phyloP scores from a whole-genome alignment of 1,140 invertebrate species.

The Ceratosolen solmsi region DNA sequence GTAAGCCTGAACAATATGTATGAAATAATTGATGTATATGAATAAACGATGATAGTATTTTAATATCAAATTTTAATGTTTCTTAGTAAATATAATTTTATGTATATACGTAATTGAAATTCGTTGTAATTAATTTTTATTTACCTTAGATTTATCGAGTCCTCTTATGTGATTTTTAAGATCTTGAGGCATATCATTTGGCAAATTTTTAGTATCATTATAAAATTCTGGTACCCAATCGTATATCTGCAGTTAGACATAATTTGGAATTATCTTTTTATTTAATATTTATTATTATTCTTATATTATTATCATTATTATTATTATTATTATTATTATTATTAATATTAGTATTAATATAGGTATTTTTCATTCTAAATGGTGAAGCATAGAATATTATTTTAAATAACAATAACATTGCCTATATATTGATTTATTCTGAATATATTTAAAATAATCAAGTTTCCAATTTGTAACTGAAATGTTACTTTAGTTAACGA shows the following conservation, averaged over 20 bases:
- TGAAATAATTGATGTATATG: too few species aligned
- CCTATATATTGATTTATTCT: too few species aligned
- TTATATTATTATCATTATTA: background rate
- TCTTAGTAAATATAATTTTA: background rate
- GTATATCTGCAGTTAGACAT: slow-evolving; percentile 71
- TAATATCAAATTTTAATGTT: too few species aligned
- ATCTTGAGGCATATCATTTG: slow-evolving; percentile 79
- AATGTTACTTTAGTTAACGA: too few species aligned
- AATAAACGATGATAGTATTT: too few species aligned
- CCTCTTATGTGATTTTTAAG: slow-evolving; percentile 77
- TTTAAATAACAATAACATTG: too few species aligned
- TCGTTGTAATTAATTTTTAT: background rate
- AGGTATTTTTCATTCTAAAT: background rate
- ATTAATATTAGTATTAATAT: background rate
- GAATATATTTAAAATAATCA: too few species aligned
- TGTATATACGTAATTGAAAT: background rate
- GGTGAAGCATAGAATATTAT: too few species aligned
- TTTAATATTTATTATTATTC: too few species aligned
- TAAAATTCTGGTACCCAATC: slow-evolving; percentile 85
- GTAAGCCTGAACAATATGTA: too few species aligned
- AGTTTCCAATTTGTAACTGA: too few species aligned
- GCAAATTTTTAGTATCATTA: slow-evolving; percentile 76
- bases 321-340: background rate
- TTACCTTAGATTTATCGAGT: slow-evolving; percentile 21
- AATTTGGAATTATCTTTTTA: too few species aligned